Evolutionary conservation across 2,888 invertebrate species (phyloP).

Genomic region (Agrotis clavis): DNA sequence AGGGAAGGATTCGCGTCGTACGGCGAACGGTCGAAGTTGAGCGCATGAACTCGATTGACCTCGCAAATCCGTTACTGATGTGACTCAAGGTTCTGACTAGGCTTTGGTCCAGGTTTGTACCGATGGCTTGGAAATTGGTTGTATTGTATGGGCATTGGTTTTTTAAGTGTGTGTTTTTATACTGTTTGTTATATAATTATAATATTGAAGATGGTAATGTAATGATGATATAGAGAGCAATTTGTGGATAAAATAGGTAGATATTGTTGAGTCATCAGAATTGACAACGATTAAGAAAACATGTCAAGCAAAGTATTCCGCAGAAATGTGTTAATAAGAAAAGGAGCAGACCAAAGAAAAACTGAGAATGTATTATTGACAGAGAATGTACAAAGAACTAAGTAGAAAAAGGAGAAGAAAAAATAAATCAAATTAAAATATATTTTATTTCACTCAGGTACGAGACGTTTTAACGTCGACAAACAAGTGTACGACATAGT

Average conservation of each 20-base stretch:
- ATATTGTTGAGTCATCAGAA: no score
- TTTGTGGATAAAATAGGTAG: not conserved
- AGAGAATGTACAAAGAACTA: not conserved
- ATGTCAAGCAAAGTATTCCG: not conserved
- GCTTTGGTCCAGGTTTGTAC: conserved; percentile 39
- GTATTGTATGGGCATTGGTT: conserved; percentile 4
- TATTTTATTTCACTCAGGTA: no score
- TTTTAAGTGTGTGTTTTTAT: not conserved
- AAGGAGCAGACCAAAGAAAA: not conserved
- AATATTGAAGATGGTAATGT: not conserved
- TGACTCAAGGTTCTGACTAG: conserved; percentile 57
- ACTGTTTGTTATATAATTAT: not conserved
- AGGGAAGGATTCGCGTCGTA: conserved; percentile 62
- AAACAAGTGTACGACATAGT: no score
- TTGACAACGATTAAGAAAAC: not conserved
- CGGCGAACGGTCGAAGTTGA: conserved; percentile 85
- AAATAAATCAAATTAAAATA: not conserved
- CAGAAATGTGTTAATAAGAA: not conserved
- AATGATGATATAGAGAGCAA: not conserved
- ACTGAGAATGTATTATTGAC: not conserved
- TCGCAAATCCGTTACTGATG: conserved; percentile 72
- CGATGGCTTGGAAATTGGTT: conserved; percentile 29
- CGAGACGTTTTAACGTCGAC: no score
- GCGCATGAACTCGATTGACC: conserved; percentile 85
- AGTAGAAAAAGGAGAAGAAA: not conserved